Evolutionary conservation across 2,113 vertebrate species (phyloP).

Genomic region (Dasypus novemcinctus): DNA sequence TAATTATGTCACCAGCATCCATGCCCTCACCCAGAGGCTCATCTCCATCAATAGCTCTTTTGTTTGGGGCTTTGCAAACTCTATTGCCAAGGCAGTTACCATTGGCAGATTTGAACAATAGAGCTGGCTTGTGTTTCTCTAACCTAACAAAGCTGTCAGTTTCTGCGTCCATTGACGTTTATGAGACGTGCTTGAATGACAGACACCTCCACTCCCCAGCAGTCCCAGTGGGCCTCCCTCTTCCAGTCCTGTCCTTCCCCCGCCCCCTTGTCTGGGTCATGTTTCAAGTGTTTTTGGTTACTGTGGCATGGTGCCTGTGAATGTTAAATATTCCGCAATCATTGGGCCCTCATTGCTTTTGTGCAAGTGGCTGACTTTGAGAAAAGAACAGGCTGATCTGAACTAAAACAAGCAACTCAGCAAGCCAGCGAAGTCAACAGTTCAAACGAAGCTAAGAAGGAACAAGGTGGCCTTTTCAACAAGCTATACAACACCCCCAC

Average conservation of each 20-base stretch:
- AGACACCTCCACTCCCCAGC: neutral
- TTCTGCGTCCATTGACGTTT: neutral
- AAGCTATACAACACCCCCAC: neutral
- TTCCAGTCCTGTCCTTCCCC: neutral
- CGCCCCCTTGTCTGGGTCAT: neutral
- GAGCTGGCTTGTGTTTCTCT: neutral
- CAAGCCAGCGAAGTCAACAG: conserved; percentile 58
- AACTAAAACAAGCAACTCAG: conserved; percentile 40
- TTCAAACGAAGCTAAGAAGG: conserved; percentile 53
- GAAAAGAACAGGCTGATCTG: conserved; percentile 70
- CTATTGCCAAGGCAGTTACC: conserved; percentile 26
- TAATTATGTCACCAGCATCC: neutral
- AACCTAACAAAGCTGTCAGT: neutral
- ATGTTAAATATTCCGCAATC: conserved; percentile 69
- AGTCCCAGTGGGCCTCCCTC: neutral
- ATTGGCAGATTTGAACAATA: neutral
- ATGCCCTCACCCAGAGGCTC: neutral
- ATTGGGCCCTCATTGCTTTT: conserved; percentile 57
- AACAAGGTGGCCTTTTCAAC: conserved; percentile 55
- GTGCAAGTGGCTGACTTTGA: conserved; percentile 51
- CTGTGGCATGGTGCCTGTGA: conserved; percentile 65
- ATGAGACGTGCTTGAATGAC: neutral
- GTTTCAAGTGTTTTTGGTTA: conserved; percentile 66
- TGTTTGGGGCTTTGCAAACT: conserved; percentile 35
- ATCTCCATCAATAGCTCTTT: conserved; percentile 21